These are phyloP conservation scores for Drosophila algonquin DNA, from an alignment of 2,888 invertebrate species.

Conservation along the genomic window DNA sequence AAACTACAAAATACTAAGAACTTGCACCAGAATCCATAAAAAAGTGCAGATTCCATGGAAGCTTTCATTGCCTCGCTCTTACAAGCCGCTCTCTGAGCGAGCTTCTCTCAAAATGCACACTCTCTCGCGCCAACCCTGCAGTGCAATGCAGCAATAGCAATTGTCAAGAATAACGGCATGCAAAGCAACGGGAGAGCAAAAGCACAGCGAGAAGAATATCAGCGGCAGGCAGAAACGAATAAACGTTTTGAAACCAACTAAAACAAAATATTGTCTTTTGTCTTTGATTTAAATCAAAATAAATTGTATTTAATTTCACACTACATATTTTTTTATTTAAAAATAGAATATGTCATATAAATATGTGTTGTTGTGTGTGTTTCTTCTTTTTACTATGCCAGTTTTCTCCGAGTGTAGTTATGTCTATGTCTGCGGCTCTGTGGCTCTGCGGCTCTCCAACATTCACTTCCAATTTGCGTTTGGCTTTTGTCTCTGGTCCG, in stretches of 20 bases:
- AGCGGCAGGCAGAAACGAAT: too few relatives aligned
- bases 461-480: conserved; percentile 52
- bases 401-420: background rate
- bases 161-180: too few relatives aligned
- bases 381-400: background rate
- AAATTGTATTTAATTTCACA: background rate
- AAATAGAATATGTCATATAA: too few relatives aligned
- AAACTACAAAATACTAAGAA: too few relatives aligned
- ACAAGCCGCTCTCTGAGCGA: background rate
- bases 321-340: too few relatives aligned
- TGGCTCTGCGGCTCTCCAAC: conserved; percentile 14
- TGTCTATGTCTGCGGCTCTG: background rate
- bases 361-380: background rate
- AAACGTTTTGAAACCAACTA: too few relatives aligned
- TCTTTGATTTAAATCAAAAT: too few relatives aligned
- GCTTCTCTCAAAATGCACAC: background rate
- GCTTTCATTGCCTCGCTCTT: background rate
- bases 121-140: background rate
- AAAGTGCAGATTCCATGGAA: background rate
- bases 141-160: too few relatives aligned
- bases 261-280: too few relatives aligned
- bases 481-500: conserved; percentile 9
- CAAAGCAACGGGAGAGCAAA: too few relatives aligned
- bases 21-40: too few relatives aligned
- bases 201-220: too few relatives aligned